Percentiles rank a stretch among this genome's conserved stretches.
Evolutionary conservation across 2,888 invertebrate species (phyloP).

Genomic region (Trichogramma dendrolimi): DNA sequence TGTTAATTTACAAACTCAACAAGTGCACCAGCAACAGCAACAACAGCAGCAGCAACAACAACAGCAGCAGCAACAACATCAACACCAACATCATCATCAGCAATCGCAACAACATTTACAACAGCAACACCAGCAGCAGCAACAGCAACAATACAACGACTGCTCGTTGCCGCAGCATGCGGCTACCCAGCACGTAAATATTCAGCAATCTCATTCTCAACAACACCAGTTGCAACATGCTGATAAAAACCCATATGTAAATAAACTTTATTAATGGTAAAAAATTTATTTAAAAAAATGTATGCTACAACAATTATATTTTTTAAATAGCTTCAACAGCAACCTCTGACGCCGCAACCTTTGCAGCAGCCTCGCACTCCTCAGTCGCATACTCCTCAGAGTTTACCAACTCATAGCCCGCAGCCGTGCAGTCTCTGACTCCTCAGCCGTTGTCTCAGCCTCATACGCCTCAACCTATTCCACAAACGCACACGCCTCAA

Average conservation of each 20-base stretch:
- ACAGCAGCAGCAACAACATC: constrained; percentile 45
- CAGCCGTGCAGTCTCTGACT: constrained; percentile 50
- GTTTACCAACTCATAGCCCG: constrained; percentile 44
- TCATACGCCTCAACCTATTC: constrained; percentile 46
- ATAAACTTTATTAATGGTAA: neutral
- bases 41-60: constrained; percentile 49
- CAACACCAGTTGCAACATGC: constrained; percentile 42
- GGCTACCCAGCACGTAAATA: constrained; percentile 47
- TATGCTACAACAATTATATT: neutral
- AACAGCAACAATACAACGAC: constrained; percentile 54
- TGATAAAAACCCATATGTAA: constrained; percentile 32
- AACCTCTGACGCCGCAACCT: constrained; percentile 49
- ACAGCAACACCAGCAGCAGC: constrained; percentile 47
- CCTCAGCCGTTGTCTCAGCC: constrained; percentile 44
- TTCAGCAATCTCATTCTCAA: constrained; percentile 48
- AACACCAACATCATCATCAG: constrained; percentile 50
- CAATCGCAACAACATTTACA: constrained; percentile 52
- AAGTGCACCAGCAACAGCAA: constrained; percentile 3
- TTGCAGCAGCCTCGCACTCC: constrained; percentile 51
- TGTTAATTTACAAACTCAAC: no score
- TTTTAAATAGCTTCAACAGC: constrained; percentile 43
- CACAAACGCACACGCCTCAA: constrained; percentile 46
- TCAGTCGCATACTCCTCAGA: constrained; percentile 49
- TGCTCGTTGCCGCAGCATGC: constrained; percentile 73
- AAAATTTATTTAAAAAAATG: neutral